Percentiles rank a stretch among this genome's conserved stretches.
Conservation (phyloP, 2,113 vertebrate genomes). For the Laticauda colubrina region DNA sequence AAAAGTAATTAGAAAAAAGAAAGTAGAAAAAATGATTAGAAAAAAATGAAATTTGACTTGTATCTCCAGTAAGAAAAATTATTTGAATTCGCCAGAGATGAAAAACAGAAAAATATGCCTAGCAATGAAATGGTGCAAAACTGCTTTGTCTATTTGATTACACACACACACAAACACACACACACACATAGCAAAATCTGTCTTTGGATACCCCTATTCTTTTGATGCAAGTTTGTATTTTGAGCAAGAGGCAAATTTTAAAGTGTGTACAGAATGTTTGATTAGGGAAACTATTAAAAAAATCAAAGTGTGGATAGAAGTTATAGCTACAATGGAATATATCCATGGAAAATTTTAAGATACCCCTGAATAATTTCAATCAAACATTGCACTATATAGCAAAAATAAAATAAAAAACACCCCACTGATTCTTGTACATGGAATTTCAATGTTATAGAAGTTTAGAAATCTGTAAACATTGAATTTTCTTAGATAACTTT, state of each 20-base stretch:
- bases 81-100: not conserved
- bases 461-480: not conserved
- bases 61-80: not conserved
- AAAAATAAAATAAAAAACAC: not conserved
- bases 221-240: not conserved
- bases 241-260: not conserved
- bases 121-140: not conserved
- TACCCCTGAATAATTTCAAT: not conserved
- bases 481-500: not conserved
- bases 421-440: not conserved
- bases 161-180: too few relatives aligned
- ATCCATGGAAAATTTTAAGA: not conserved
- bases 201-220: not conserved
- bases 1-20: not conserved
- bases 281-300: not conserved
- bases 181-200: not conserved
- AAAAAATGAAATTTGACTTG: not conserved
- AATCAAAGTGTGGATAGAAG: not conserved
- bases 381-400: not conserved
- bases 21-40: not conserved
- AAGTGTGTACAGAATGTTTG: not conserved
- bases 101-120: not conserved
- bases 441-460: not conserved
- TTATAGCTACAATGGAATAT: not conserved
- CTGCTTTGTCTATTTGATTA: not conserved